Evolutionary conservation across 2,888 invertebrate species (phyloP).

Genomic region (Lepetodrilus schrolli): DNA sequence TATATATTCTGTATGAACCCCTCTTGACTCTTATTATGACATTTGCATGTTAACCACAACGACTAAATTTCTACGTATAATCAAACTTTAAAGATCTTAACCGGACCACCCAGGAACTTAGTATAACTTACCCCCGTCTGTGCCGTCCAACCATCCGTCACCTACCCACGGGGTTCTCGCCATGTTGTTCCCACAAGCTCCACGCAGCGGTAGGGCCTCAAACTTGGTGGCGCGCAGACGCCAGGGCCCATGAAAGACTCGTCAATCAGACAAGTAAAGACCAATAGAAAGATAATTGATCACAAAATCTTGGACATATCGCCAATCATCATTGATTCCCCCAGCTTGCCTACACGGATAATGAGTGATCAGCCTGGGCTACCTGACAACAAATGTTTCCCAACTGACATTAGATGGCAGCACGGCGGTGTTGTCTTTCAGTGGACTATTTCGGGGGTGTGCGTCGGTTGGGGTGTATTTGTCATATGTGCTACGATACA

Average conservation of each 20-base stretch:
- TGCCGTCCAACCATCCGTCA: no score
- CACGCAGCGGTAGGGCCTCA: not conserved
- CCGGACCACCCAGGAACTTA: no score
- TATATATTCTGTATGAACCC: no score
- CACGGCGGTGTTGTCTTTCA: not conserved
- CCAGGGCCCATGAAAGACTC: not conserved
- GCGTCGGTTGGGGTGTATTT: not conserved
- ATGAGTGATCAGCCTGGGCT: not conserved
- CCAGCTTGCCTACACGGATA: not conserved
- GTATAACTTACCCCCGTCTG: no score
- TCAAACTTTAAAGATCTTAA: no score
- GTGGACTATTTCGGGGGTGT: not conserved
- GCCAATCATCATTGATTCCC: slow-evolving; percentile 8
- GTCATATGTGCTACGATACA: not conserved
- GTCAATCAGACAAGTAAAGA: not conserved
- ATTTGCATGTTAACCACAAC: no score
- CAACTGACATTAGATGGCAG: not conserved
- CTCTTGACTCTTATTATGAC: no score
- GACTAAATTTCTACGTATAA: no score
- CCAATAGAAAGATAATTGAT: slow-evolving; percentile 11
- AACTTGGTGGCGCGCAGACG: not conserved
- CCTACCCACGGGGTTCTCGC: no score
- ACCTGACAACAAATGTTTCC: not conserved
- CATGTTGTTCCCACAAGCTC: not conserved
- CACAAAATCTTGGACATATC: slow-evolving; percentile 15